Evolutionary conservation across 2,113 vertebrate genomes (phyloP), one percentile per base, ranked within the genome.

Genomic region (Rhombomys opimus): DNA sequence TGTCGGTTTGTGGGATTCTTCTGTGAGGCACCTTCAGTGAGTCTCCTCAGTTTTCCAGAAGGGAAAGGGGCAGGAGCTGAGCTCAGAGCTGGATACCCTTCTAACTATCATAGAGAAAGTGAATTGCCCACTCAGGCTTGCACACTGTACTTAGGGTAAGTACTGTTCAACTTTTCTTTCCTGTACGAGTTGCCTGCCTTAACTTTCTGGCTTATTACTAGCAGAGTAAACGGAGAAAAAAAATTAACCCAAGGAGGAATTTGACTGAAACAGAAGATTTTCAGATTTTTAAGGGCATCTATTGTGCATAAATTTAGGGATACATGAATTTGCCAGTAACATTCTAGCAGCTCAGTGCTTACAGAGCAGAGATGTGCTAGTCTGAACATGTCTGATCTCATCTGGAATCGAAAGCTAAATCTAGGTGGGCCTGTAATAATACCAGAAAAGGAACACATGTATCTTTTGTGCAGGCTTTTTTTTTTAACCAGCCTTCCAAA

Each of bases 371-470:
- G 97, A 96, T 97, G 97, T 98, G 94, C 96, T 98, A 98, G 97
- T 97, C 97, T 97, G 96, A 97, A 97, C 97, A 98, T 98, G 97
- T 59, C 95, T 98, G 97, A 96, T 98, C 97, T 98, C 98, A 98
- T 98, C 97, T 98, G 97, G 97, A 98, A 98, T 97, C 80, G 96
- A 98, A 98, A 98, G 98, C 98, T 98, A 98, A 98, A 97, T 98
- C 98, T 97, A 97, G 98, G 98, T 98, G 95, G 98, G 98, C 98
- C 98, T 98, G n/a, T 96, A 95, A 98, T 96, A 97, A 98, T 50
- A 61, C 96, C 97, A 90, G 4, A 95, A 97, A 98, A 97, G 96
- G 97, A 98, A 98, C 98, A 98, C 97, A 98, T 98, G 97, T 98
- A 97, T 98, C 98, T 98, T 98, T 98, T 98, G 98, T 98, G 97